Base-by-base conservation (phyloP, 2,797 vertebrate species). In the Helostoma temminkii region DNA sequence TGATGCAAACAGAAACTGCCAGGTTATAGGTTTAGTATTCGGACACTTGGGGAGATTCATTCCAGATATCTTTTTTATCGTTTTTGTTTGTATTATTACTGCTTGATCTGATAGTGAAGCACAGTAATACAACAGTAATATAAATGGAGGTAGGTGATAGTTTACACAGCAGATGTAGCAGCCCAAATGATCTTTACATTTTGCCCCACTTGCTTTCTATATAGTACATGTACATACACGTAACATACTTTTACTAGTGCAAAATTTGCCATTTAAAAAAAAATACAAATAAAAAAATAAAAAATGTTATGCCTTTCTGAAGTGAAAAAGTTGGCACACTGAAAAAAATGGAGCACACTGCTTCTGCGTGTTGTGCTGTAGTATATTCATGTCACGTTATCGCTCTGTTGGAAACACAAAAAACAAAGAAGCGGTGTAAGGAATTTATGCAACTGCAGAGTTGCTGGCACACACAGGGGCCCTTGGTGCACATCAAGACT, bases 1-100 rank as follows among this genome's bases (percentile, higher is more conserved):
- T 25, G 24, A 30, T 42, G 26, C 58, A 45, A 66, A 19, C 49
- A 65, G 8, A 22, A 59, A 30, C 28, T 25, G 53, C 9, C 7
- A 26, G 28, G 25, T 36, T 36, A 14, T 36, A 39, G 26, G 22
- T 54, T 53, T 9, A 28, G 15, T 62, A 14, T 42, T 41, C 34
- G 24, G 30, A n/a, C 19, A 25, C 45, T 61, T n/a, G 1, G 25
- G 12, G n/a, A n/a, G n/a, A n/a, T 62, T 47, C 18, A 19, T 25
- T 41, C 39, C 14, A 9, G 16, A 5, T 10, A 21, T 18, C 11
- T 9, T 68, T 25, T 26, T 9, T 18, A 19, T 10, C 10, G 19
- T 3, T 4, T 4, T 9, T 19, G 8, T 14, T 2, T n/a, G 16
- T 18, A 19, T 10, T 19, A 19, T 3, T 4, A 10, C n/a, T 19